Percentiles rank a stretch among this genome's conserved stretches.
phyloP scores from a whole-genome alignment of 2,113 vertebrate genomes.

The Sceloporus undulatus region DNA sequence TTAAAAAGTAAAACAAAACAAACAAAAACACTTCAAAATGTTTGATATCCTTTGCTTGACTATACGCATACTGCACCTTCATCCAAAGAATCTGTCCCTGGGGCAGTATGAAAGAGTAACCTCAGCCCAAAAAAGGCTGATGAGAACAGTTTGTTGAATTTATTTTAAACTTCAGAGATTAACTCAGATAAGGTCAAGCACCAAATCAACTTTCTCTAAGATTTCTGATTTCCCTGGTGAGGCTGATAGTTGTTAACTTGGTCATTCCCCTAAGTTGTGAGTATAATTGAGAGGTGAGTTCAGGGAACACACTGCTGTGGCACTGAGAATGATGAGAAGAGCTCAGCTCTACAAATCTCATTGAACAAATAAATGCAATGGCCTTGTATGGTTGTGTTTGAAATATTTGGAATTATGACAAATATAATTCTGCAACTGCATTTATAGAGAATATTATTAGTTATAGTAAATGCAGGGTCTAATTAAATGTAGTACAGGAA shows the following conservation, averaged over 20 bases:
- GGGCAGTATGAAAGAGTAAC: background rate
- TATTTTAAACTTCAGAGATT: background rate
- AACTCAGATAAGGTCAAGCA: background rate
- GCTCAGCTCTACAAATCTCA: background rate
- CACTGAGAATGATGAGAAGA: background rate
- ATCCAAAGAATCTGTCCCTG: background rate
- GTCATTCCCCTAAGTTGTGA: background rate
- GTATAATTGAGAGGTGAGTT: background rate
- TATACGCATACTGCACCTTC: background rate
- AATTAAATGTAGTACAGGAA: background rate
- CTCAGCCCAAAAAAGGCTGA: background rate
- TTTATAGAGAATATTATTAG: slow-evolving; percentile 25
- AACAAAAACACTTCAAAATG: background rate
- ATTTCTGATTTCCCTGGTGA: background rate
- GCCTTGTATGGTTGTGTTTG: background rate
- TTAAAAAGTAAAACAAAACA: background rate
- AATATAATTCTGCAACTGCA: background rate
- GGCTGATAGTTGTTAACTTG: background rate
- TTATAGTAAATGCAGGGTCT: background rate
- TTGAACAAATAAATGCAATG: background rate
- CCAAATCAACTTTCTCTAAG: background rate
- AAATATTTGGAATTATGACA: background rate
- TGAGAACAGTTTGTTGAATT: background rate
- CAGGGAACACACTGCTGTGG: background rate
- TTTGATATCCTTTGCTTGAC: background rate